Evolutionary conservation across 37 sponge, comb jelly and placozoan genomes (phyloP).

Genomic region (Spongilla lacustris): DNA sequence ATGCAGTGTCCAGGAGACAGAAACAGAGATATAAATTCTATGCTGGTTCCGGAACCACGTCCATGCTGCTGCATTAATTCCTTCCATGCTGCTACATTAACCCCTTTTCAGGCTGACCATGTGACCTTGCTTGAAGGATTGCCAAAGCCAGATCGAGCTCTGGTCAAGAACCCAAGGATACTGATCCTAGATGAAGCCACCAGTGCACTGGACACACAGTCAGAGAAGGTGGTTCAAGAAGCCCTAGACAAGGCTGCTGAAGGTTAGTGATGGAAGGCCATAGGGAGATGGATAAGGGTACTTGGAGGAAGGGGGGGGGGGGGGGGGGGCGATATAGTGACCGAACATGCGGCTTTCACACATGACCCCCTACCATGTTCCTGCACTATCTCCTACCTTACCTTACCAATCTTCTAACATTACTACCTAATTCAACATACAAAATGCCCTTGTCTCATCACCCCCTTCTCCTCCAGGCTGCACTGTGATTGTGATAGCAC

Average conservation of each 20-base stretch:
- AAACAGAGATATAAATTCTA: constrained; percentile 94
- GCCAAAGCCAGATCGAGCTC: constrained; percentile 41
- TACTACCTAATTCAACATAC: too few relatives aligned
- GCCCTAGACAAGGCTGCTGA: constrained; percentile 59
- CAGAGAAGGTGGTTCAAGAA: constrained; percentile 69
- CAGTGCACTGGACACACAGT: constrained; percentile 77
- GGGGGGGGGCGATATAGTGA: not conserved
- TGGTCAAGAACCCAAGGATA: constrained; percentile 72
- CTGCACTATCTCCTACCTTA: too few relatives aligned
- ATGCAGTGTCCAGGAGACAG: constrained; percentile 87
- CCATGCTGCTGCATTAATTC: too few relatives aligned
- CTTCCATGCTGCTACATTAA: too few relatives aligned
- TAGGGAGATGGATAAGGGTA: too few relatives aligned
- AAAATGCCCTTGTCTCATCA: too few relatives aligned
- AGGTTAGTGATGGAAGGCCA: not conserved
- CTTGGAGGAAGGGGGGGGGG: not conserved
- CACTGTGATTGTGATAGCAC: constrained; percentile 93
- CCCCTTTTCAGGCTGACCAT: too few relatives aligned
- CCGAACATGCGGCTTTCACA: too few relatives aligned
- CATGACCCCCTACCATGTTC: too few relatives aligned
- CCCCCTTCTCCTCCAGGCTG: constrained; percentile 38
- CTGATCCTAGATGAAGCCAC: constrained; percentile 84
- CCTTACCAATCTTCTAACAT: not conserved
- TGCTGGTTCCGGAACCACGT: too few relatives aligned
- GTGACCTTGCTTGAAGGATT: too few relatives aligned